Evolutionary conservation across 2,888 invertebrate genomes (phyloP), one percentile per base, ranked within the genome.

Genomic region (Atethmia centrago): DNA sequence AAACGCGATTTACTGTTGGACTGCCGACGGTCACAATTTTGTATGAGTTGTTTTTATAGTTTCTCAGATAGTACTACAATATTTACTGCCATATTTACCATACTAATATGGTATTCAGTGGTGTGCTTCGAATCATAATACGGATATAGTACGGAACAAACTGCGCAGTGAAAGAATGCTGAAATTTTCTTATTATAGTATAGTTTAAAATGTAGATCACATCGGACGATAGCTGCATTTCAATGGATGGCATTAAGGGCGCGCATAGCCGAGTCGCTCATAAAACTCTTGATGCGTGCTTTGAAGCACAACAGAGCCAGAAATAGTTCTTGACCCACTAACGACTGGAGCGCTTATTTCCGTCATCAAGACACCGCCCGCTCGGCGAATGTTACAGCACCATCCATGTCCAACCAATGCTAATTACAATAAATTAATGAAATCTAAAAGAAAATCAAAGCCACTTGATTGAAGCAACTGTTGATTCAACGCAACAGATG

Each of bases 301-400:
- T 90, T 93, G 91, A 91, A 93, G 92, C 92, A 94, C 94, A 94
- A 93, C 94, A 90, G 92, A 90, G 91, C 92, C 94, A 92, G 93
- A 95, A 96, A 96, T 96, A 96, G 94, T 94, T 89, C 88, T 94
- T 95, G 96, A 96, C 96, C 96, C 93, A 96, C 90, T 95, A 94
- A 94, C 93, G 93, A 91, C 95, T 95, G 95, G 95, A 95, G 91
- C 92, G 94, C 93, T 94, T 96, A 96, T 96, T 95, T 96, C 96
- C 95, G 96, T 95, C 95, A 95, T 95, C 94, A 92, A 93, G 90
- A 92, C 89, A 89, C 88, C 87, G 91, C 87, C 89, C 89, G 88
- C 84, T 88, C 88, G 88, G 88, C 89, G 83, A 88, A 85, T 87
- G 87, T 87, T 89, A 74, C 74, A 77, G 69, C 73, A 89, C 85